Evolutionary conservation across 2,797 vertebrate genomes (phyloP).

Genomic region (Lepilemur ruficaudatus): DNA sequence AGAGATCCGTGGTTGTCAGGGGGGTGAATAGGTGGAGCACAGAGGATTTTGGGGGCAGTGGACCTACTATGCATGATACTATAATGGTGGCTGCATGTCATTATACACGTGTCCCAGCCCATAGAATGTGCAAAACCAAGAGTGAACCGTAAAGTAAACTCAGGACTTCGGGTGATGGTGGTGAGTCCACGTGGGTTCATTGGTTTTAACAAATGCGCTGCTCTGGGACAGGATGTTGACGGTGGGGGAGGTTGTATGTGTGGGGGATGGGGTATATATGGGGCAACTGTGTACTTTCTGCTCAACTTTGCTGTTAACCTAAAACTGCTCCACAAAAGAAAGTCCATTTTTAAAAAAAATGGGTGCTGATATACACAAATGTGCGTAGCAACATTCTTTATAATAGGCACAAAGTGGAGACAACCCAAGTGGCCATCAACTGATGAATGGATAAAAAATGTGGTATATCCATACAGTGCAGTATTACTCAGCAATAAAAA

Average conservation of each 20-base stretch:
- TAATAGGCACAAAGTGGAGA: background rate
- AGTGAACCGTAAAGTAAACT: background rate
- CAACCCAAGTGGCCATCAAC: rapidly evolving
- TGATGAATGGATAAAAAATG: background rate
- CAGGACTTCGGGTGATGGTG: background rate
- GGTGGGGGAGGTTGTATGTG: rapidly evolving
- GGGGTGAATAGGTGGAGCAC: background rate
- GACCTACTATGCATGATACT: background rate
- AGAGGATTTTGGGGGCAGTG: background rate
- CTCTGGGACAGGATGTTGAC: too few species aligned
- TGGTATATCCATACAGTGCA: rapidly evolving
- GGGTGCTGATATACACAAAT: background rate
- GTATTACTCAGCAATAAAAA: too few species aligned
- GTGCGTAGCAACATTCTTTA: background rate
- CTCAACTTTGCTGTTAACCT: background rate
- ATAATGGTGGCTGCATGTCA: rapidly evolving
- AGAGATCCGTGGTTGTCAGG: background rate
- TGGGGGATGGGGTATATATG: rapidly evolving
- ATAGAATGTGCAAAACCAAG: background rate
- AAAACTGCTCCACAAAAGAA: background rate
- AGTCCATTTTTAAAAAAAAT: background rate
- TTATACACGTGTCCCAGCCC: too few species aligned
- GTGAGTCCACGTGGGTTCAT: rapidly evolving
- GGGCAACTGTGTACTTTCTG: background rate
- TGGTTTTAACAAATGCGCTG: rapidly evolving